A percentile compares a stretch with the other conserved stretches of the same genome.
phyloP scores from a whole-genome alignment of 2,888 invertebrate species.

The Drosophila borborema region DNA sequence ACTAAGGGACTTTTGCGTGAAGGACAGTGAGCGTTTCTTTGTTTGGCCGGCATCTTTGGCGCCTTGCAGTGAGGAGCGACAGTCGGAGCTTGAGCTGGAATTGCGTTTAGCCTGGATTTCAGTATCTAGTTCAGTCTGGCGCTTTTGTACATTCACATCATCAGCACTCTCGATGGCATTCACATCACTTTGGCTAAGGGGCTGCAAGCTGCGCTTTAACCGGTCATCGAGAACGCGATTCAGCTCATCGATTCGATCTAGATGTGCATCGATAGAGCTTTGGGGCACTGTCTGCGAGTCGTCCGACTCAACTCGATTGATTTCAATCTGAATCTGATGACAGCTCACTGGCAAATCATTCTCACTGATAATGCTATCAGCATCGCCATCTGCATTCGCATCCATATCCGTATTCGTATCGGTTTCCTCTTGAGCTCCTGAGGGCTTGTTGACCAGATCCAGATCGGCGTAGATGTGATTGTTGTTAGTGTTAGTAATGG shows the following conservation, averaged over 20 bases:
- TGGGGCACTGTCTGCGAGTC: conserved; percentile 47
- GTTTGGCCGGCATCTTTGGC: conserved; percentile 49
- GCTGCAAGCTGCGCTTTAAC: conserved; percentile 76
- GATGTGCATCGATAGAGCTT: conserved; percentile 83
- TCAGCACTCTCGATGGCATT: conserved; percentile 78
- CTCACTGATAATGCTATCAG: conserved; percentile 55
- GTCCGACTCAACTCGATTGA: conserved; percentile 63
- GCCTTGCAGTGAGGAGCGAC: conserved; percentile 67
- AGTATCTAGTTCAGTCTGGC: conserved; percentile 17
- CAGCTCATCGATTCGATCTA: conserved; percentile 84
- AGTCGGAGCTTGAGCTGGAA: conserved; percentile 82
- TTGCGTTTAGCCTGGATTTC: conserved; percentile 73
- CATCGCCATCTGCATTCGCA: conserved; percentile 21
- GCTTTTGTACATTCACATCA: conserved; percentile 42
- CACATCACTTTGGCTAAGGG: conserved; percentile 63
- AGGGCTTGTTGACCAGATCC: conserved; percentile 65
- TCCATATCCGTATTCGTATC: conserved; percentile 12
- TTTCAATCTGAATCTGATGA: conserved; percentile 75
- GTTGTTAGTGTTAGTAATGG: conserved; percentile 73
- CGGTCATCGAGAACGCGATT: conserved; percentile 84
- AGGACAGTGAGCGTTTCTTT: conserved; percentile 84
- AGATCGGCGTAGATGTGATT: conserved; percentile 84
- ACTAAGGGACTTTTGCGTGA: conserved; percentile 84
- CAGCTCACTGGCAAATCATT: conserved; percentile 40
- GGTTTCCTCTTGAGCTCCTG: background rate